phyloP scores from a whole-genome alignment of 1,140 invertebrate species.

The Drosophila insularis region DNA sequence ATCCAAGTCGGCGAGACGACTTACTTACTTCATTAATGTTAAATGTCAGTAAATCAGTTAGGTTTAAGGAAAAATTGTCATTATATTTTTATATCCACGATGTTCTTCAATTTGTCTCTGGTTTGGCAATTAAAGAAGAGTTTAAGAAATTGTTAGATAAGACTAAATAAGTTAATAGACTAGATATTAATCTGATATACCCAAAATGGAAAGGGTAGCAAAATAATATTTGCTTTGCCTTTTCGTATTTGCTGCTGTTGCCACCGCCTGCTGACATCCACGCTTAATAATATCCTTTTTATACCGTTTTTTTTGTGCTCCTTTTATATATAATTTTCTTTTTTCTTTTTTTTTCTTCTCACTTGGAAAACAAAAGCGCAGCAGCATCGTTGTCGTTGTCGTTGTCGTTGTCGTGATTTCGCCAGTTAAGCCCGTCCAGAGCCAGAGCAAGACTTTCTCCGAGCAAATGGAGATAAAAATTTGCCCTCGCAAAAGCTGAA shows the following conservation, averaged over 20 bases:
- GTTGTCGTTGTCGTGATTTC: conserved; percentile 45
- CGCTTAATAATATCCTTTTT: conserved; percentile 77
- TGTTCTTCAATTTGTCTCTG: too few relatives aligned
- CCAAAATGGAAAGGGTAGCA: not conserved
- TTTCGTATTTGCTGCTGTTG: conserved; percentile 52
- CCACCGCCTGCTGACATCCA: conserved; percentile 65
- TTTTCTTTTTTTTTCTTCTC: conserved; percentile 44
- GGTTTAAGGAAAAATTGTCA: too few relatives aligned
- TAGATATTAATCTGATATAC: not conserved
- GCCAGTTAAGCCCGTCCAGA: conserved; percentile 39
- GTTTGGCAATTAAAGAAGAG: too few relatives aligned
- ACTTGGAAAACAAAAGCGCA: conserved; percentile 72
- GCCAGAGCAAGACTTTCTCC: conserved; percentile 41
- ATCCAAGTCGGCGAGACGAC: too few relatives aligned
- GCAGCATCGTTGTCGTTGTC: not conserved
- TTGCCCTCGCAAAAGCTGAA: conserved; percentile 70
- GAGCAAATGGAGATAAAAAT: conserved; percentile 77
- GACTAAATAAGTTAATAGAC: too few relatives aligned
- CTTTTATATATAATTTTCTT: not conserved
- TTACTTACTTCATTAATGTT: too few relatives aligned
- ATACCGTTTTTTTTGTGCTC: conserved; percentile 23
- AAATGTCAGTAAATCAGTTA: too few relatives aligned
- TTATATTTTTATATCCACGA: too few relatives aligned
- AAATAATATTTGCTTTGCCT: conserved; percentile 15
- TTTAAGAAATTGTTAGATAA: too few relatives aligned